Evolutionary conservation across 2,113 vertebrate genomes (phyloP), one percentile per base, ranked within the genome.

Genomic region (Atractosteus spatula): DNA sequence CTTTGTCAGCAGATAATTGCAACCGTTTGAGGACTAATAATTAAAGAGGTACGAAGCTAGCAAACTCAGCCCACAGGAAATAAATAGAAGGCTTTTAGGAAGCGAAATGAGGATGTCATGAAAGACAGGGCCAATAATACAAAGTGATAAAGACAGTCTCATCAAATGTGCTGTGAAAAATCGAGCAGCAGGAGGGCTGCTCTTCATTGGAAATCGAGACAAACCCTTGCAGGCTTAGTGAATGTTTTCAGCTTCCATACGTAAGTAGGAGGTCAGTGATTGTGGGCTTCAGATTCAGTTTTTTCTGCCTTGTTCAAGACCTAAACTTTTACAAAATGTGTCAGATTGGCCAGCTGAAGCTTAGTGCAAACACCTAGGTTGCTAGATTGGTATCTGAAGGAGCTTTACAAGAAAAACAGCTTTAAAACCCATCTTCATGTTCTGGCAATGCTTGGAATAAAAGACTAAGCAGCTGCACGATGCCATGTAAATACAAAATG

Each of bases 1-100:
- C 64, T 76, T 79, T 78, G 75, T 81, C 73, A 71, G 80, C 74
- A 69, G 61, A 74, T 74, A 51, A 68, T 56, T 44, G 72, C 61
- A 74, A 68, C 47, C 47, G 5, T 51, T 51, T 51, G 47, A 51
- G 66, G 44, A 68, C 65, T 73, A 42, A 56, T 73, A 65, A 73
- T 44, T 62, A 45, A 68, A 68, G 62, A 74, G 65, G 72, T 73
- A 67, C 55, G 67, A 57, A 55, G 13, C 44, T 5, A 65, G 71
- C 41, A 44, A 44, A 54, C 55, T 61, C 4, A 16, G 71, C 14
- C 13, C 65, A 54, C 14, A 57, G 42, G 63, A 55, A 43, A 70
- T 29, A 29, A 29, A 29, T 29, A 29, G 66, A 62, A 47, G 47
- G 56, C 43, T 29, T 45, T 51, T 68, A n/a, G 17, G 55, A 14